Percentiles rank a stretch among this genome's conserved stretches.
phyloP scores from a whole-genome alignment of 2,797 vertebrate genomes.

The Hozukius guyotensis region DNA sequence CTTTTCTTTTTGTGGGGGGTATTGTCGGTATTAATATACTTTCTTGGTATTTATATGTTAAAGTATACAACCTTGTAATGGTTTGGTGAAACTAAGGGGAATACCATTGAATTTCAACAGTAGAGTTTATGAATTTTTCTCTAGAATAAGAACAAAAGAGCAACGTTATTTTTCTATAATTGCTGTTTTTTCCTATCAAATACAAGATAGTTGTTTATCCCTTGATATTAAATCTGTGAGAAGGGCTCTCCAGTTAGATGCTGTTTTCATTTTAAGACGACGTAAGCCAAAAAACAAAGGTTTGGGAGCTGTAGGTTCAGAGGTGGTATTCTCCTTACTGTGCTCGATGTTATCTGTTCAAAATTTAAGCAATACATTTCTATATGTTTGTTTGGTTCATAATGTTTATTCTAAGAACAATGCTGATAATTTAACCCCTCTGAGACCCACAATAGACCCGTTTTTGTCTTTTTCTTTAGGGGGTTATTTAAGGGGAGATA shows the following conservation, averaged over 20 bases:
- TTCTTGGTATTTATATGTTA: not conserved
- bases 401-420: constrained; percentile 20
- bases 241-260: not conserved
- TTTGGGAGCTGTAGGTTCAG: not conserved
- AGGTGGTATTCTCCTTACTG: constrained; percentile 6
- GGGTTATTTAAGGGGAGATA: too few relatives aligned
- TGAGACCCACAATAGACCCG: too few relatives aligned
- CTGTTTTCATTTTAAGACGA: not conserved
- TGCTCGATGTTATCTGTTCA: too few relatives aligned
- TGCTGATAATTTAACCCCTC: not conserved
- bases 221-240: not conserved
- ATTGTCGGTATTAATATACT: not conserved
- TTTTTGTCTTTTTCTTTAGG: too few relatives aligned
- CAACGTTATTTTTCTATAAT: not conserved
- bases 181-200: not conserved
- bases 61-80: not conserved
- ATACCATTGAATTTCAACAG: not conserved
- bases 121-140: not conserved
- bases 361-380: constrained; percentile 8
- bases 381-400: not conserved
- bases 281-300: not conserved
- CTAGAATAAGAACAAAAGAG: not conserved
- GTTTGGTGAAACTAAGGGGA: not conserved
- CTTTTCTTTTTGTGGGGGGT: not conserved
- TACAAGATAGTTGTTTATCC: not conserved